Evolutionary conservation across 2,113 vertebrate species (phyloP), one percentile per base, ranked within the genome.

Genomic region (Patagioenas fasciata): DNA sequence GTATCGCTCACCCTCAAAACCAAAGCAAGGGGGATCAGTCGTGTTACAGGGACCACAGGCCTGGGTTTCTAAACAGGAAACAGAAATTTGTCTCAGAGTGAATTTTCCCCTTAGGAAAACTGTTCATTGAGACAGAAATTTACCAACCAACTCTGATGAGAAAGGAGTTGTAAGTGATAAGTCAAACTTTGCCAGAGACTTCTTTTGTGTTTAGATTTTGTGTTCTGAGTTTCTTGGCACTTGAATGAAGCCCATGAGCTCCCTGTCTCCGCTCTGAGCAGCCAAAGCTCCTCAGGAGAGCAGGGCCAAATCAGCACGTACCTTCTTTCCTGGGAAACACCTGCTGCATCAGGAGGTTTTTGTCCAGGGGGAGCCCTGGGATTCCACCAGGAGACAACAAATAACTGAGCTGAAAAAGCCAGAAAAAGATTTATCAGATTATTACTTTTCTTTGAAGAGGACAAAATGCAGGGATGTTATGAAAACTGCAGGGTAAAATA

Each of bases 371-470:
- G 19, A 56, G 10, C 20, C 67, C 38, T 72, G 54, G 31, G 28
- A 23, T 70, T 62, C 13, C 40, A n/a, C 10, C 15, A 13, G 36
- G 53, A 42, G 40, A 56, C 18, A 60, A 9, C 36, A 74, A 29
- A 5, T 18, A 58, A 13, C 1, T 5, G 40, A 51, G 47, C 6
- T 84, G 60, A 14, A 91, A 70, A 89, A 36, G 13, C 10, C 34
- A 48, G n/a, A 53, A 40, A 15, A 67, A 58, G 3, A 11, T 24
- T 47, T 25, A 48, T 21, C 10, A 5, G 0, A 0, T 56, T 58
- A 3, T 2, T 23, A 2, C 20, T 48, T 74, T n/a, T 36, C 21
- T 72, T 64, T 9, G 13, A 50, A 65, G 9, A 51, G 3, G 25
- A 14, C 10, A 44, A 53, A 65, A 62, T 2, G 1, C 42, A 40